phyloP scores from a whole-genome alignment of 2,113 vertebrate genomes.

The Onychorhynchus coronatus region DNA sequence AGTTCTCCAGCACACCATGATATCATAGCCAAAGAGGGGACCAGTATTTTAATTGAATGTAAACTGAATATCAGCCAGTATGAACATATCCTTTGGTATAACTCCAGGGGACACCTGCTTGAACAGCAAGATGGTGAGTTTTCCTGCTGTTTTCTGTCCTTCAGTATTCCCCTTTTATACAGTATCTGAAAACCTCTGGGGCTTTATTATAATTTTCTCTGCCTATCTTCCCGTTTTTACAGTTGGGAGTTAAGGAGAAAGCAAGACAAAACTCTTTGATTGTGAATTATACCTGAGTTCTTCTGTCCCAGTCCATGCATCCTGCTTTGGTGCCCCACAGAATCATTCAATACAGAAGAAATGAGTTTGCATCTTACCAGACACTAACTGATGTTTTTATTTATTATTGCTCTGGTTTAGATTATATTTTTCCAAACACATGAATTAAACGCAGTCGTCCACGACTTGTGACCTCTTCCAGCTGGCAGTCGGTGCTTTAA shows the following conservation, averaged over 20 bases:
- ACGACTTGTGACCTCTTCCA: not conserved
- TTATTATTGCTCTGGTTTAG: not conserved
- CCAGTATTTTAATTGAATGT: slow-evolving; percentile 82
- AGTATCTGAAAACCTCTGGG: not conserved
- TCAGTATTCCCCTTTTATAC: not conserved
- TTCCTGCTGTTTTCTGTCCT: not conserved
- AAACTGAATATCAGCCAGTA: slow-evolving; percentile 75
- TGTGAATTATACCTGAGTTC: not conserved
- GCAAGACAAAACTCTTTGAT: not conserved
- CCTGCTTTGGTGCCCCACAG: not conserved
- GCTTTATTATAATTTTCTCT: not conserved
- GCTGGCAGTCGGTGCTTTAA: not conserved
- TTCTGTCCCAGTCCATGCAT: not conserved
- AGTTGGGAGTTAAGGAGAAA: not conserved
- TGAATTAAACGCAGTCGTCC: not conserved
- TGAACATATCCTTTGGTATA: slow-evolving; percentile 84
- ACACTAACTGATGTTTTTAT: not conserved
- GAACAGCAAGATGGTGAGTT: slow-evolving; percentile 69
- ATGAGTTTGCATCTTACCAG: not conserved
- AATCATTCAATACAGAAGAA: not conserved
- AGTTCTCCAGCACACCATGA: slow-evolving; percentile 58
- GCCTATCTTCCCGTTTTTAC: not conserved
- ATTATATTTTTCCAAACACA: not conserved
- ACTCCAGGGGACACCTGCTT: slow-evolving; percentile 81
- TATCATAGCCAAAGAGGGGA: slow-evolving; percentile 86